phyloP scores from a whole-genome alignment of 2,113 vertebrate genomes.

The Malurus melanocephalus region DNA sequence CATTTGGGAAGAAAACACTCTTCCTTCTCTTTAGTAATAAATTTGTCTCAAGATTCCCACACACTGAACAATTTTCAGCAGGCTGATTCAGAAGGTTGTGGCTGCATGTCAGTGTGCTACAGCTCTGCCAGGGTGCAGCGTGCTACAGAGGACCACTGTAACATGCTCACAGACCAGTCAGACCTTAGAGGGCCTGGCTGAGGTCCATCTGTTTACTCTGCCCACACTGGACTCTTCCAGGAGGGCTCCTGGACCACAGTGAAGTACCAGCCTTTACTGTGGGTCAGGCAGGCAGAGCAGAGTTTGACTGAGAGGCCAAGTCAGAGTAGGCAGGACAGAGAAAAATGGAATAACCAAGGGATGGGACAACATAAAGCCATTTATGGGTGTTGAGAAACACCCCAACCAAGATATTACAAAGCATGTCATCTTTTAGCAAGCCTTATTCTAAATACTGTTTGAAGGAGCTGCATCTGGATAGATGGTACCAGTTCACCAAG shows the following conservation, averaged over 20 bases:
- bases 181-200: background rate
- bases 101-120: background rate
- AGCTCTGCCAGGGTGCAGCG: background rate
- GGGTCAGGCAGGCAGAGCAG: background rate
- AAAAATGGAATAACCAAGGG: background rate
- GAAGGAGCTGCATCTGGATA: background rate
- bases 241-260: background rate
- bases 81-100: background rate
- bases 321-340: background rate
- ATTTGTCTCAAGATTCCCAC: background rate
- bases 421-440: background rate
- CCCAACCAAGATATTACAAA: background rate
- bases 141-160: background rate
- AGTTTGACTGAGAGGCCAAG: background rate
- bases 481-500: background rate
- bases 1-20: background rate
- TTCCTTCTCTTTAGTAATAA: background rate
- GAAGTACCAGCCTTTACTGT: background rate
- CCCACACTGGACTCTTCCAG: background rate
- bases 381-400: background rate
- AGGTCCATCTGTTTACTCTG: background rate
- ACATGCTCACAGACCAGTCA: background rate
- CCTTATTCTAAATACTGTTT: background rate
- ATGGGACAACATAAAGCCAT: background rate
- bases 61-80: background rate